phyloP scores from a whole-genome alignment of 2,113 vertebrate species.

The zebrafish (Danio rerio) region DNA sequence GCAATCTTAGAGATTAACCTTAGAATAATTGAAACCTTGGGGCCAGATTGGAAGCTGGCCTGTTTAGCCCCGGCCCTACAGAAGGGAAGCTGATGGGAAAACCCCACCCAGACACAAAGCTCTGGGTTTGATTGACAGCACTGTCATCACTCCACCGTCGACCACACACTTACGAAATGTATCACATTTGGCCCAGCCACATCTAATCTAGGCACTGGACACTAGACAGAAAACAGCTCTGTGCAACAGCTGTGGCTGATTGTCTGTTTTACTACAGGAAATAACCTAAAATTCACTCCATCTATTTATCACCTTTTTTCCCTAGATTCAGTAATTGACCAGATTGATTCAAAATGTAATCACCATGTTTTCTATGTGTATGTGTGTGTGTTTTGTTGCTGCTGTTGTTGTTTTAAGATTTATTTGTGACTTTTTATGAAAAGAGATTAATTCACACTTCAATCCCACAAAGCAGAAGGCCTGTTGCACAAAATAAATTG shows the following conservation, averaged over 20 bases:
- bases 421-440: no score
- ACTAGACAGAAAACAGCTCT: conserved; percentile 17
- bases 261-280: neutral
- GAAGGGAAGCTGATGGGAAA: neutral
- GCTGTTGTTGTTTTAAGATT: no score
- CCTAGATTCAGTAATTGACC: neutral
- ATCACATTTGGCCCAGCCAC: conserved; percentile 15
- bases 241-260: neutral
- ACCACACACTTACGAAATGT: neutral
- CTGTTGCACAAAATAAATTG: no score
- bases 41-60: conserved; percentile 25
- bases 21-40: conserved; percentile 21
- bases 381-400: no score
- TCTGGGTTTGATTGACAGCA: neutral
- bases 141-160: neutral
- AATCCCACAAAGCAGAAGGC: no score
- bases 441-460: no score
- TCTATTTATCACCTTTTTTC: neutral
- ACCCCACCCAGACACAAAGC: conserved; percentile 15
- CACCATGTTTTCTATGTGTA: no score
- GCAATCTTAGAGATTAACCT: conserved; percentile 50
- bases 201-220: neutral
- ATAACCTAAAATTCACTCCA: neutral
- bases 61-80: neutral
- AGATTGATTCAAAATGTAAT: neutral